phyloP scores from a whole-genome alignment of 2,113 vertebrate genomes.

The Thinocorus orbignyianus region DNA sequence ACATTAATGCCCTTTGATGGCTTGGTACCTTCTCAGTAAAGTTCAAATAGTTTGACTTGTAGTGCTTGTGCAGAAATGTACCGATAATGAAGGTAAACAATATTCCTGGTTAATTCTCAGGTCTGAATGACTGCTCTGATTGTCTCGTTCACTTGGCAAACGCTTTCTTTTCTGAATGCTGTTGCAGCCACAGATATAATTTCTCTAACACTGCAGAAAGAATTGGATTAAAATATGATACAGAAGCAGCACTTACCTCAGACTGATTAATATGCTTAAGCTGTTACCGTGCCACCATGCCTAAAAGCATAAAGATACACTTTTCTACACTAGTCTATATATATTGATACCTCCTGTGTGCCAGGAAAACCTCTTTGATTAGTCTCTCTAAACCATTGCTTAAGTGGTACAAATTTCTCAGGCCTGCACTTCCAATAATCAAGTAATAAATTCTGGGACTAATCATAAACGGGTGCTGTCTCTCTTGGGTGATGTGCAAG shows the following conservation, averaged over 20 bases:
- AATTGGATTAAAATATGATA: conserved; percentile 67
- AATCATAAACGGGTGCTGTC: conserved; percentile 24
- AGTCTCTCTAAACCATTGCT: conserved; percentile 67
- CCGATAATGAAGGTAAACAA: conserved; percentile 58
- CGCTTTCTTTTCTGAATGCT: conserved; percentile 52
- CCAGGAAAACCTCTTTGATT: conserved; percentile 76
- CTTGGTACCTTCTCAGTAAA: conserved; percentile 2
- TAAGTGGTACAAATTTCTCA: conserved; percentile 65
- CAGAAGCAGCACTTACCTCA: conserved; percentile 61
- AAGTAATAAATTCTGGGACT: conserved; percentile 69
- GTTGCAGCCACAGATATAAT: conserved; percentile 48
- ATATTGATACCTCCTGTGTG: conserved; percentile 64
- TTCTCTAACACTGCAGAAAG: conserved; percentile 64
- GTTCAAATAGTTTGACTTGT: conserved; percentile 51
- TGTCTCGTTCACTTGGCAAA: conserved; percentile 66
- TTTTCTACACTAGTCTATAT: conserved; percentile 55
- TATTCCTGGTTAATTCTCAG: conserved; percentile 49
- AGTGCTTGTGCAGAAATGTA: conserved; percentile 48
- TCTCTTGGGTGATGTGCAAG: neutral
- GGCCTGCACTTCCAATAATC: conserved; percentile 68
- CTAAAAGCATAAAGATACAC: conserved; percentile 67
- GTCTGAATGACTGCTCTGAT: conserved; percentile 31
- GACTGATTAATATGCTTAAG: conserved; percentile 72
- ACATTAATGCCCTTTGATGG: conserved; percentile 33
- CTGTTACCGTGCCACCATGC: conserved; percentile 43